Percentiles rank a stretch among this genome's conserved stretches.
These are phyloP conservation scores for Pogonomyrmex californicus DNA, from an alignment of 1,140 invertebrate genomes.

Conservation along the genomic window DNA sequence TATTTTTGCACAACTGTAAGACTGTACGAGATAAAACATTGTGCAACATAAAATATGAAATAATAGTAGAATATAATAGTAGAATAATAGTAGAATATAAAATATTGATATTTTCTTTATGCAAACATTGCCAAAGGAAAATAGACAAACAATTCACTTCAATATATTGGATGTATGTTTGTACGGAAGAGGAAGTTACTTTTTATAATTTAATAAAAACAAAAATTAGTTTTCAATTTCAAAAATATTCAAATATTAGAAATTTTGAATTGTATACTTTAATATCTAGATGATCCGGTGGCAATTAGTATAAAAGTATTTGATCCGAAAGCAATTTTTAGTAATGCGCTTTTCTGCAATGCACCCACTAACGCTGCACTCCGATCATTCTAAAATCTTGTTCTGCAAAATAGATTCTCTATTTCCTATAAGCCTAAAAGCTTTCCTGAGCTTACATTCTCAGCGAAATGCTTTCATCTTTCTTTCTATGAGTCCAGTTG, in stretches of 20 bases:
- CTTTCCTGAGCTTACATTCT: background rate
- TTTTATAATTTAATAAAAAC: background rate
- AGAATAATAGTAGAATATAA: background rate
- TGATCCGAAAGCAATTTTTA: background rate
- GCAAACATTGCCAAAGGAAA: background rate
- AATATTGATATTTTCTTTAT: conserved; percentile 26
- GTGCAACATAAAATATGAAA: conserved; percentile 14
- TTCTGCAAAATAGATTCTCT: background rate
- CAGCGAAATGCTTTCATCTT: background rate
- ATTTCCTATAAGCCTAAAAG: conserved; percentile 33
- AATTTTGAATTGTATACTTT: background rate
- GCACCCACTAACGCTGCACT: background rate
- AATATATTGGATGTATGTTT: background rate
- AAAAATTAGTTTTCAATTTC: background rate
- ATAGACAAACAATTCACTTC: background rate
- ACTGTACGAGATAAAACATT: background rate
- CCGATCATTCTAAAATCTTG: conserved; percentile 1
- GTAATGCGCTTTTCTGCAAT: background rate
- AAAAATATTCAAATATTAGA: background rate
- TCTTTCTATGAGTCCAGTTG: background rate
- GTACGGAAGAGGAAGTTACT: background rate
- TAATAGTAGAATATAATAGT: background rate
- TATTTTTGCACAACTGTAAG: background rate
- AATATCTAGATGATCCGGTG: background rate
- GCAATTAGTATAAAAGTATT: background rate